Evolutionary conservation across 2,797 vertebrate genomes (phyloP), one percentile per base, ranked within the genome.

Genomic region (Cirrhinus mrigala): DNA sequence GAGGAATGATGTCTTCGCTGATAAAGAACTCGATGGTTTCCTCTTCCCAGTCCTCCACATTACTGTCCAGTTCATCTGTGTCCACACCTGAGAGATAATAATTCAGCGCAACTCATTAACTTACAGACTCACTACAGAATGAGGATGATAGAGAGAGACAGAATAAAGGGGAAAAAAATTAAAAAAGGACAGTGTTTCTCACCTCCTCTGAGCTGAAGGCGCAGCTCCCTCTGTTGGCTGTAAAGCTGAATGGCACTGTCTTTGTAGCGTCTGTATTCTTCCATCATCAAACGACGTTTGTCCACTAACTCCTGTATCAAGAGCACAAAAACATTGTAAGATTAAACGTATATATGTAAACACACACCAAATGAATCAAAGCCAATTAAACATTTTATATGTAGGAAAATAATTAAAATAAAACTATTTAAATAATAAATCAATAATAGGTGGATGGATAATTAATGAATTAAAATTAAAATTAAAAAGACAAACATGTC

Each of bases 21-120:
- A 99, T 97, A 94, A 99, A 99, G 95, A 99, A 99, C 92, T 99
- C 98, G 83, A 99, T 98, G 85, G 98, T 99, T 92, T 99, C 98
- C 91, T 99, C 98, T 91, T 99, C 98, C 98, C 97, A 99, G 94
- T 99, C 98, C 0, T 99, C 98, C 0, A 99, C 97, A 3, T 99
- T 99, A 94, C 98, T 99, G 92, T 99, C 98, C 93, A 98, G 94
- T 90, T 98, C 97, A 29, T 99, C 98, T 0, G 96, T 97, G 93
- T 99, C 98, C 86, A 98, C 97, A 6, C 97, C 98, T 99, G 18
- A 87, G 6, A 83, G 50, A 24, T 83, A 90, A 68, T n/a, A 29
- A 66, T 60, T 76, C 56, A 10, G 6, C 40, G 22, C 6, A 37
- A 48, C 15, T 58, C 20, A 18, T 75, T 6, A 27, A 48, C 22